phyloP scores from a whole-genome alignment of 2,113 vertebrate genomes.

The Zosterops pallidus region DNA sequence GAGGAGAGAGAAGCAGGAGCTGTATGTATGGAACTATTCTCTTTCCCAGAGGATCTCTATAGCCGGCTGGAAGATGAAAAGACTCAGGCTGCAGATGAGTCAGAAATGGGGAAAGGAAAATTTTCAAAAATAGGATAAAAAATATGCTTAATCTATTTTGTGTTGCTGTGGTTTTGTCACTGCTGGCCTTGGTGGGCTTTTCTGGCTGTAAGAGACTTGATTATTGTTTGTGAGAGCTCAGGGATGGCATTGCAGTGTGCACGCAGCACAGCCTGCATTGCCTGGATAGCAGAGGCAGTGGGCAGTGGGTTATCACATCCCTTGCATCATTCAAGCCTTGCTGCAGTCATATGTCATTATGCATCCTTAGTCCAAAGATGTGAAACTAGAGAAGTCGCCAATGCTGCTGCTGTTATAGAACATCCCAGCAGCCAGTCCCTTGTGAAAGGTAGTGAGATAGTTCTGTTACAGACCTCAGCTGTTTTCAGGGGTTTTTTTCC shows the following conservation, averaged over 20 bases:
- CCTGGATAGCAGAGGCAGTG: background rate
- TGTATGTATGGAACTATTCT: background rate
- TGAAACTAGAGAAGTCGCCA: background rate
- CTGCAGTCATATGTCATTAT: background rate
- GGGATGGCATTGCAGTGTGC: background rate
- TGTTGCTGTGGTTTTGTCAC: background rate
- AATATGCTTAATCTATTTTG: background rate
- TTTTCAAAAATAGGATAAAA: background rate
- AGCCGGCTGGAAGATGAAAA: constrained; percentile 25
- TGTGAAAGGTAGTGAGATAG: background rate
- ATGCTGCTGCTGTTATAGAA: background rate
- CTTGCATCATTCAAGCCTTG: background rate
- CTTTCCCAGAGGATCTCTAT: constrained; percentile 15
- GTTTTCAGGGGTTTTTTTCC: background rate
- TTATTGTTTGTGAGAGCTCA: background rate
- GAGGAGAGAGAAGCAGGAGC: background rate
- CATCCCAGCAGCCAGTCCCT: background rate
- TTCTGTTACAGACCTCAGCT: background rate
- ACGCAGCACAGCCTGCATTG: background rate
- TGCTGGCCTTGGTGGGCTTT: background rate
- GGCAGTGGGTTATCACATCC: background rate
- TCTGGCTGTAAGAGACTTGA: background rate
- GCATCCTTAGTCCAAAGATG: background rate
- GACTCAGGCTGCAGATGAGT: background rate
- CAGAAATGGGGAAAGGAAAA: background rate